Conservation (phyloP, 2,113 vertebrate genomes). For the Cyanoderma ruficeps region DNA sequence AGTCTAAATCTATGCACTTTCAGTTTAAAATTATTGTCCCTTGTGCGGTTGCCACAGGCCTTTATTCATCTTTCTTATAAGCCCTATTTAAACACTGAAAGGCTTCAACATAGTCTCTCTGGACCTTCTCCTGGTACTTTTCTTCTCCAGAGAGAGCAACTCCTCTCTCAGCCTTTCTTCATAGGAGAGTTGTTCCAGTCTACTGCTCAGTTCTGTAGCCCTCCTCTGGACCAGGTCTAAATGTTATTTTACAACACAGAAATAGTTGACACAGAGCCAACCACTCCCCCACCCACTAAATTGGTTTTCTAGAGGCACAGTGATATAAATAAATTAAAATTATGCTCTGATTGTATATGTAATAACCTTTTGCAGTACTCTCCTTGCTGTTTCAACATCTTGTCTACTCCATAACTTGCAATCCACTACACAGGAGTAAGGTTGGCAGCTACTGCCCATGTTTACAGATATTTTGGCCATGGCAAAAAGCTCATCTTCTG, state of each 20-base stretch:
- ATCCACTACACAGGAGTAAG: neutral
- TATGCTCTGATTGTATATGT: neutral
- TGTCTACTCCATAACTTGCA: neutral
- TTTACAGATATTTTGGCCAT: neutral
- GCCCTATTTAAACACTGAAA: neutral
- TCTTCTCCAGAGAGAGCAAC: neutral
- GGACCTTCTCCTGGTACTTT: neutral
- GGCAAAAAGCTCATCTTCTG: neutral
- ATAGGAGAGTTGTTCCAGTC: neutral
- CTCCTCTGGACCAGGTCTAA: neutral
- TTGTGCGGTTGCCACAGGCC: neutral
- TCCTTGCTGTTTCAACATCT: neutral
- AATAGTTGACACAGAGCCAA: neutral
- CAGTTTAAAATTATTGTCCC: neutral
- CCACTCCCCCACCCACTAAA: neutral
- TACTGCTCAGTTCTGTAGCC: neutral
- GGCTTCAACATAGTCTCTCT: neutral
- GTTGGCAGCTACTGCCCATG: neutral
- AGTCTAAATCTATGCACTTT: neutral
- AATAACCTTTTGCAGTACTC: neutral
- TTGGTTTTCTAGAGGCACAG: neutral
- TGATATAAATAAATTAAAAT: neutral
- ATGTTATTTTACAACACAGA: neutral
- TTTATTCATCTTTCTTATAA: neutral
- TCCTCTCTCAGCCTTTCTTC: neutral